Base-by-base conservation (phyloP, 2,113 vertebrate genomes). In the Antechinus flavipes region DNA sequence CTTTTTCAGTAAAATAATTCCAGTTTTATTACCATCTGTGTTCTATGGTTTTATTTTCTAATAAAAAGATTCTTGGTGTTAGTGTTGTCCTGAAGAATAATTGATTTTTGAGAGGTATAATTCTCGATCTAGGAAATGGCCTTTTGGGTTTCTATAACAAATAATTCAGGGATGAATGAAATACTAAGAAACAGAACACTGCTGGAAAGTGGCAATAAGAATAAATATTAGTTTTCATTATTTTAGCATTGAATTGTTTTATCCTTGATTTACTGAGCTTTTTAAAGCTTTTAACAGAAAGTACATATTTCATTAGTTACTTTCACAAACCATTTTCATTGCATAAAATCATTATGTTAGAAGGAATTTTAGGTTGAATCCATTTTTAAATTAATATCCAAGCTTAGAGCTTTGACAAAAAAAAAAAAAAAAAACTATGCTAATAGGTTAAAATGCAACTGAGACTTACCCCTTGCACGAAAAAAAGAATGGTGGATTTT, bases 11-110 rank as follows among this genome's bases (percentile, higher is more conserved):
- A 96, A 95, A 97, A 98, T 97, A 97, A 98, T 98, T 97, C 96
- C 94, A 94, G 52, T 97, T 98, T 98, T 97, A 98, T 98, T 97
- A 96, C 96, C 93, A 95, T 58, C 96, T 96, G 92, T 95, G 97
- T 98, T 95, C 94, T 96, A 90, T 97, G 97, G 95, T 97, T 97
- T 98, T 98, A 98, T 98, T 97, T 97, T 97, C 97, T 97, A 97
- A 97, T 98, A 98, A 98, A 98, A 97, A 97, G 68, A 84, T 42
- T n/a, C 68, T 84, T 92, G 89, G 91, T 98, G 96, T 98, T 97
- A 94, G 95, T 97, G 96, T 97, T 98, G 94, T 96, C 94, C 92
- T 97, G 94, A 97, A 97, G 96, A 95, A 68, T 98, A 98, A 98
- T 97, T 97, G 97, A 98, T 98, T 98, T 97, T 94, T 95, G 95